These are phyloP conservation scores for Rhinogobius similis DNA, from an alignment of 2,113 vertebrate species.

Conservation along the genomic window DNA sequence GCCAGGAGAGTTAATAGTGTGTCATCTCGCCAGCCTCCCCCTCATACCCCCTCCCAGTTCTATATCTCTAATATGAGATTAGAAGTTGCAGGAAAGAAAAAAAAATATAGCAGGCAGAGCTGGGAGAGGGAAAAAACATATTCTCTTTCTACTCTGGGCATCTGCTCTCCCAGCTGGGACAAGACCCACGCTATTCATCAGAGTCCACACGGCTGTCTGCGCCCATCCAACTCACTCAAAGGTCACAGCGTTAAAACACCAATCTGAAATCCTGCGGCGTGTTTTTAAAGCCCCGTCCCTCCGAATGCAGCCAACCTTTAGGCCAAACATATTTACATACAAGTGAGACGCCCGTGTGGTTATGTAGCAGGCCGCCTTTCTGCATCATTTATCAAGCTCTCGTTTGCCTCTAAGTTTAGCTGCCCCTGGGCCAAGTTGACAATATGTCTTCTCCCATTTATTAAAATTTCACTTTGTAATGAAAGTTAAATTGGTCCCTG, in stretches of 20 bases:
- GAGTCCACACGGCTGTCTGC: conserved; percentile 63
- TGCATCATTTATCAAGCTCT: conserved; percentile 63
- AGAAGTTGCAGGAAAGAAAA: conserved; percentile 44
- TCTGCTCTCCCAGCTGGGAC: conserved; percentile 80
- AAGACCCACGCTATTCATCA: conserved; percentile 76
- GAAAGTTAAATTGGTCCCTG: conserved; percentile 16
- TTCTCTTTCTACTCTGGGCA: conserved; percentile 66
- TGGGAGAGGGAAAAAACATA: conserved; percentile 49
- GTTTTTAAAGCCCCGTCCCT: conserved; percentile 48
- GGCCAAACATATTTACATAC: conserved; percentile 66
- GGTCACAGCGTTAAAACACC: conserved; percentile 74
- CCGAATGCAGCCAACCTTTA: conserved; percentile 58
- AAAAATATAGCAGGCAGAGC: conserved; percentile 29
- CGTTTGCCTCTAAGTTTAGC: conserved; percentile 35
- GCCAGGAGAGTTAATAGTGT: conserved; percentile 76
- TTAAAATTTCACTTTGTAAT: conserved; percentile 35
- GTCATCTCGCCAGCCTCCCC: conserved; percentile 62
- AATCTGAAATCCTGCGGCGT: conserved; percentile 66
- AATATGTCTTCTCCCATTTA: conserved; percentile 33
- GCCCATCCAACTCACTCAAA: conserved; percentile 76
- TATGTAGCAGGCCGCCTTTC: conserved; percentile 28
- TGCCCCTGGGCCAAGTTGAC: conserved; percentile 30
- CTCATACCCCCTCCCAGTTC: not conserved
- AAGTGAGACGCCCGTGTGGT: conserved; percentile 39
- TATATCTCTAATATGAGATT: conserved; percentile 71